These are phyloP conservation scores for Nothocercus nigrocapillus DNA, from an alignment of 2,113 vertebrate species.

Conservation along the genomic window DNA sequence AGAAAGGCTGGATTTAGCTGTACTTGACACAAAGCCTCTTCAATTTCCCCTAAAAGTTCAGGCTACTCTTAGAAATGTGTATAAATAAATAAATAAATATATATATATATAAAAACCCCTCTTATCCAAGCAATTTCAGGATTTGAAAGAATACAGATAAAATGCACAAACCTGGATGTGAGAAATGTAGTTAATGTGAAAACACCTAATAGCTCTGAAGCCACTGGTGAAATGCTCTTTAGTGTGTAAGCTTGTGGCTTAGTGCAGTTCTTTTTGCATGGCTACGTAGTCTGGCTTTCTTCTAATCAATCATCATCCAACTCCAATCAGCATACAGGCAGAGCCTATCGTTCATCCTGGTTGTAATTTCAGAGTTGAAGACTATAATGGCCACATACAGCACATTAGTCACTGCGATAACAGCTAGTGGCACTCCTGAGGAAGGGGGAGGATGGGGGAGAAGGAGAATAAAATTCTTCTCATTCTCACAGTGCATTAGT, in stretches of 20 bases:
- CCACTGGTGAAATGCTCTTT: constrained; percentile 65
- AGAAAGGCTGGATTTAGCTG: constrained; percentile 98
- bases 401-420: constrained; percentile 58
- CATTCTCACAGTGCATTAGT: constrained; percentile 52
- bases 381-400: constrained; percentile 66
- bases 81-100: constrained; percentile 66
- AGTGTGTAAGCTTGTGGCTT: constrained; percentile 69
- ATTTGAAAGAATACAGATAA: constrained; percentile 98
- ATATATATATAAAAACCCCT: constrained; percentile 73
- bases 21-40: constrained; percentile 99
- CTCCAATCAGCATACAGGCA: constrained; percentile 72
- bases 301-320: constrained; percentile 78
- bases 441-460: background rate
- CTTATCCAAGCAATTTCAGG: constrained; percentile 95
- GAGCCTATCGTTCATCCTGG: constrained; percentile 73
- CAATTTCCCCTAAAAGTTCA: constrained; percentile 97
- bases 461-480: constrained; percentile 52
- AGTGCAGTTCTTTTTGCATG: constrained; percentile 64
- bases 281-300: constrained; percentile 64
- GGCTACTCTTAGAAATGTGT: constrained; percentile 86
- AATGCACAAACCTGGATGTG: constrained; percentile 84
- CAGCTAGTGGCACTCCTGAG: constrained; percentile 43
- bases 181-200: constrained; percentile 80
- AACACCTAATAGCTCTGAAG: constrained; percentile 75
- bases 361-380: constrained; percentile 72